Conservation (phyloP, 2,888 invertebrate genomes). For the Thereva unica region DNA sequence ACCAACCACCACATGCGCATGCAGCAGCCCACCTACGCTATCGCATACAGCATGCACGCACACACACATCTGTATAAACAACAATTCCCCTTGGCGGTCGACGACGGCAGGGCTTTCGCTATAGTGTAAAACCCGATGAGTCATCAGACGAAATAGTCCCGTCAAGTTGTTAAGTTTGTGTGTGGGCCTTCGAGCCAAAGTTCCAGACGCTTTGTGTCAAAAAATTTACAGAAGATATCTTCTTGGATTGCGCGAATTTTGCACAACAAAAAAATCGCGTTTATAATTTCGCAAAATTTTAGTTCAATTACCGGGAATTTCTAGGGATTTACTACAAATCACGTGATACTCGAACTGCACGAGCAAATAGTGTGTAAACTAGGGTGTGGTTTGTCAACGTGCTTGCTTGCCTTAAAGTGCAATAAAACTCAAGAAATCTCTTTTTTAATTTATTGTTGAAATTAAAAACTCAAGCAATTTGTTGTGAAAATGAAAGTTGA, state of each 20-base stretch:
- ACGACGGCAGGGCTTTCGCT: too few relatives aligned
- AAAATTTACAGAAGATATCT: slow-evolving; percentile 21
- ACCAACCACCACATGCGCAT: too few relatives aligned
- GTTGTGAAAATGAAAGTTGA: slow-evolving; percentile 39
- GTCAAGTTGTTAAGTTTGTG: slow-evolving; percentile 11
- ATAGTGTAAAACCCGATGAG: slow-evolving; percentile 40
- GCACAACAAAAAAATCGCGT: not conserved
- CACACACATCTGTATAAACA: too few relatives aligned
- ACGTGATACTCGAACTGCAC: not conserved
- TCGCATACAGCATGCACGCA: too few relatives aligned
- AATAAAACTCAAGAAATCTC: not conserved
- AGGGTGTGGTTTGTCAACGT: slow-evolving; percentile 38
- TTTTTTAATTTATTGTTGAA: not conserved
- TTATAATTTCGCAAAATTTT: not conserved
- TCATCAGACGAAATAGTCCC: slow-evolving; percentile 36
- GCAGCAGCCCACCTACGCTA: too few relatives aligned
- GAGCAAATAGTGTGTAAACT: not conserved
- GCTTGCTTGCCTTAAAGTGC: slow-evolving; percentile 8
- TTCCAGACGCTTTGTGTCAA: slow-evolving; percentile 17
- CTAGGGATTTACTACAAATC: not conserved
- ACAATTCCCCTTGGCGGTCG: too few relatives aligned
- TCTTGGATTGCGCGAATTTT: slow-evolving; percentile 2
- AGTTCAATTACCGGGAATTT: not conserved
- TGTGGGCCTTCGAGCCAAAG: slow-evolving; percentile 20
- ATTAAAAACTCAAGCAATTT: slow-evolving; percentile 12